Evolutionary conservation across 2,888 invertebrate species (phyloP).

Genomic region (Nysson spinosus): DNA sequence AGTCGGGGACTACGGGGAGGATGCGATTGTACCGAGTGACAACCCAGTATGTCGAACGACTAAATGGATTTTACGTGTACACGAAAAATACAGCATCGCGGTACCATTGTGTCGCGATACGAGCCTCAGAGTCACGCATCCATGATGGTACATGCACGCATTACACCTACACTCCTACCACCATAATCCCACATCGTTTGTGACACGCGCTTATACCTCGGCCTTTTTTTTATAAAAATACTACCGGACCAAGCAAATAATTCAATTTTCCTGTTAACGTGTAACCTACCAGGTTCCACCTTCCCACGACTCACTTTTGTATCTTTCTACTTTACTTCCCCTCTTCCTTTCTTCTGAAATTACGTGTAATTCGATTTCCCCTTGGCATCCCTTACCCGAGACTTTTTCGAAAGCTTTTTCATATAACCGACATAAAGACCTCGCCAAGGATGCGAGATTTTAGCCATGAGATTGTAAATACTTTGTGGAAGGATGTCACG

Average conservation of each 20-base stretch:
- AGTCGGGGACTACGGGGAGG: conserved; percentile 50
- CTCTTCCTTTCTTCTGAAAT: conserved; percentile 22
- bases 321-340: conserved; percentile 8
- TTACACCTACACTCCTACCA: conserved; percentile 45
- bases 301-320: conserved; percentile 5
- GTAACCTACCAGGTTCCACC: no score
- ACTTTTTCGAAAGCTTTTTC: conserved; percentile 23
- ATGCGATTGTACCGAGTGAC: conserved; percentile 61
- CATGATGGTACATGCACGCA: conserved; percentile 43
- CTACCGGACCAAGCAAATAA: conserved; percentile 39
- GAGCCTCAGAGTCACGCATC: conserved; percentile 49
- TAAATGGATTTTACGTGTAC: conserved; percentile 66
- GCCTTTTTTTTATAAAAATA: conserved; percentile 21
- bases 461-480: conserved; percentile 38
- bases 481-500: conserved; percentile 7
- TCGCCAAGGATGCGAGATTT: background rate
- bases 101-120: conserved; percentile 52
- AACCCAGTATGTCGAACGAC: conserved; percentile 63
- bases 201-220: conserved; percentile 22
- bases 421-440: conserved; percentile 26
- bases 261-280: conserved; percentile 40
- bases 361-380: conserved; percentile 35
- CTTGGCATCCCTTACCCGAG: conserved; percentile 23
- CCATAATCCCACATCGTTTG: conserved; percentile 41
- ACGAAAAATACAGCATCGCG: conserved; percentile 58